These are phyloP conservation scores for Stenopsyche tienmushanensis DNA, from an alignment of 1,140 invertebrate species.

Conservation along the genomic window DNA sequence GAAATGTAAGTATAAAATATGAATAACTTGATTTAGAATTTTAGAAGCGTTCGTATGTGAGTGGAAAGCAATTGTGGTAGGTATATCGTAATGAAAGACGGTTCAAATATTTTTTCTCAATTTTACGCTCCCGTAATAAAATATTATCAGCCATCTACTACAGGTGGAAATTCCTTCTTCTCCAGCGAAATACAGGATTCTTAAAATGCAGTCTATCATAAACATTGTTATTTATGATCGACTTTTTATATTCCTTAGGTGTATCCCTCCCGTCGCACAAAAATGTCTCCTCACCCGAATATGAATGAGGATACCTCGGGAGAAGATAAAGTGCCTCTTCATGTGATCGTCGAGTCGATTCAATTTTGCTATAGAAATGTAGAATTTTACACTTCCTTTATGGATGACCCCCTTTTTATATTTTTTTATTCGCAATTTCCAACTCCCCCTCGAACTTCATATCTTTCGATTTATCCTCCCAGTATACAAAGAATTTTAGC, in stretches of 20 bases:
- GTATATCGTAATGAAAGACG: too few relatives aligned
- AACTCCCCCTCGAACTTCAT: not conserved
- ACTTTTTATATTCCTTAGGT: conserved; percentile 13
- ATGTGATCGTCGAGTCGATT: conserved; percentile 16
- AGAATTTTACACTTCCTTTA: conserved; percentile 5
- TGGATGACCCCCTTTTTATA: conserved; percentile 4
- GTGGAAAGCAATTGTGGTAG: too few relatives aligned
- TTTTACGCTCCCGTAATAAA: too few relatives aligned
- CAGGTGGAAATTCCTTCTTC: too few relatives aligned
- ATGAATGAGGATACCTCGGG: conserved; percentile 4
- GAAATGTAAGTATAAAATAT: too few relatives aligned
- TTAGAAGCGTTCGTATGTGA: too few relatives aligned
- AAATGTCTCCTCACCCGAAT: conserved; percentile 13
- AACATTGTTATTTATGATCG: conserved; percentile 25
- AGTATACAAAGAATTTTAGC: conserved; percentile 6
- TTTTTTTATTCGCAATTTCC: not conserved
- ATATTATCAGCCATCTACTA: too few relatives aligned
- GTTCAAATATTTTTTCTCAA: too few relatives aligned
- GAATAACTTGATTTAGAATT: too few relatives aligned
- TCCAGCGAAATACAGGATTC: too few relatives aligned
- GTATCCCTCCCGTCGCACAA: conserved; percentile 10
- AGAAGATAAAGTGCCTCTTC: not conserved
- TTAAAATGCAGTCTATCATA: conserved; percentile 19
- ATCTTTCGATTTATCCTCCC: conserved; percentile 11
- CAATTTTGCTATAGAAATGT: conserved; percentile 23